These are phyloP conservation scores for Pemphredon lugubris DNA, from an alignment of 2,888 invertebrate genomes.

Conservation along the genomic window DNA sequence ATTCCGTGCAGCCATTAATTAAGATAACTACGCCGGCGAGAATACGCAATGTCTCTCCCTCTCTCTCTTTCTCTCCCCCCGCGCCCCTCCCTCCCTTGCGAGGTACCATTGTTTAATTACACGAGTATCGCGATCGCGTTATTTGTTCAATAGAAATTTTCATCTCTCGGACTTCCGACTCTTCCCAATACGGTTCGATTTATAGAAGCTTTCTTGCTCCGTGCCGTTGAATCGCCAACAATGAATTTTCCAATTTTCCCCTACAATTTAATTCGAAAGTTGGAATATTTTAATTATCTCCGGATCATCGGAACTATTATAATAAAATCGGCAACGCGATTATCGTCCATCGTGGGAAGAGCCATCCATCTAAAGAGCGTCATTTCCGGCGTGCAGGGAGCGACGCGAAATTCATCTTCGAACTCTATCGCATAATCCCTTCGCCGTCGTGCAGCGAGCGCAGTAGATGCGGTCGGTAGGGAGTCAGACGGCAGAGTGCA, in stretches of 20 bases:
- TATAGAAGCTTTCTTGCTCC: no score
- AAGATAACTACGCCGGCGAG: constrained; percentile 21
- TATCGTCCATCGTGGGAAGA: no score
- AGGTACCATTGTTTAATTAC: background rate
- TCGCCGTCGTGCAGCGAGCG: constrained; percentile 23
- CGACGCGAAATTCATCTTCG: no score
- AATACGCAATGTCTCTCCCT: no score
- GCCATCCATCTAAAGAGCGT: background rate
- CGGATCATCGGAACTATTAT: no score
- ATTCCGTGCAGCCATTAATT: constrained; percentile 45
- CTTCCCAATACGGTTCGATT: background rate
- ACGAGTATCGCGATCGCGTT: constrained; percentile 1
- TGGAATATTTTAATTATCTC: no score
- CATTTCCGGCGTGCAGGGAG: background rate
- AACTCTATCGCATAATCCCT: constrained; percentile 19
- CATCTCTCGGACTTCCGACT: constrained; percentile 55
- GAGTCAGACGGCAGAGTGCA: constrained; percentile 68
- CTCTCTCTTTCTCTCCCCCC: no score
- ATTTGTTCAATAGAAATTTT: constrained; percentile 21
- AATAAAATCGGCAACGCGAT: no score
- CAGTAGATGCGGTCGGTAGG: constrained; percentile 54
- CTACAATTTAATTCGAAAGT: no score
- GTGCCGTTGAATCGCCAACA: no score
- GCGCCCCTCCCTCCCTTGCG: background rate
- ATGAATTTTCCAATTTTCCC: no score